These are phyloP conservation scores for Eupithecia subumbrata DNA, from an alignment of 2,888 invertebrate species.

Conservation along the genomic window DNA sequence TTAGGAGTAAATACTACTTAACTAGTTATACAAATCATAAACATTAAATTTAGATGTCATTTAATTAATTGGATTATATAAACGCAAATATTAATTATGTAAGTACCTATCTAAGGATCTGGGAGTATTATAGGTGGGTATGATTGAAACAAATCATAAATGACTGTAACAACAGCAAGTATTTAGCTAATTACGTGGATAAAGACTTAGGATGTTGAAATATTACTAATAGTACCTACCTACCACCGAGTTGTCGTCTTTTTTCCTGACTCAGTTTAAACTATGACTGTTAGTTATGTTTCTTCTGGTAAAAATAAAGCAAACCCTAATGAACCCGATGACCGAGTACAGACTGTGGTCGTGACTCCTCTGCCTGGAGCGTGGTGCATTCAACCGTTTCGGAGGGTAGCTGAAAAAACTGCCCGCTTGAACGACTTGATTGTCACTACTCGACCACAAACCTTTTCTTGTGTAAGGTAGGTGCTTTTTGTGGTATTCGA, in stretches of 20 bases:
- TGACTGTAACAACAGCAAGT: neutral
- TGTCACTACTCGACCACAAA: slow-evolving; percentile 54
- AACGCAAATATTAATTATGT: too few species aligned
- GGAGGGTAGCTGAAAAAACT: slow-evolving; percentile 73
- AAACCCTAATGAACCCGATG: slow-evolving; percentile 6
- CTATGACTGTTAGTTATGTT: neutral
- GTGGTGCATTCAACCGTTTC: slow-evolving; percentile 65
- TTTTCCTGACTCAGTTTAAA: neutral
- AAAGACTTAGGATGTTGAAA: neutral
- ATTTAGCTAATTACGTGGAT: neutral
- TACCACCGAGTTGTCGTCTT: neutral
- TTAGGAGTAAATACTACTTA: too few species aligned
- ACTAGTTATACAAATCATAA: too few species aligned
- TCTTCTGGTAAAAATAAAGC: slow-evolving; percentile 1
- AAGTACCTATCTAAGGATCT: too few species aligned
- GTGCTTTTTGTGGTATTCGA: slow-evolving; percentile 7
- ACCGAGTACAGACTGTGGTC: slow-evolving; percentile 55
- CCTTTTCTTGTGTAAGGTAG: slow-evolving; percentile 39
- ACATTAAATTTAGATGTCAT: too few species aligned
- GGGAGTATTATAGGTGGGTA: too few species aligned
- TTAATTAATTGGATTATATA: too few species aligned
- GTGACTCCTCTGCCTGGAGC: slow-evolving; percentile 61
- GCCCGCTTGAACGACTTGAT: slow-evolving; percentile 67
- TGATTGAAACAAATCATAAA: neutral
- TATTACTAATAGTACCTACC: neutral